These are phyloP conservation scores for Dryadula phaetusa DNA, from an alignment of 2,888 invertebrate species.

Conservation along the genomic window DNA sequence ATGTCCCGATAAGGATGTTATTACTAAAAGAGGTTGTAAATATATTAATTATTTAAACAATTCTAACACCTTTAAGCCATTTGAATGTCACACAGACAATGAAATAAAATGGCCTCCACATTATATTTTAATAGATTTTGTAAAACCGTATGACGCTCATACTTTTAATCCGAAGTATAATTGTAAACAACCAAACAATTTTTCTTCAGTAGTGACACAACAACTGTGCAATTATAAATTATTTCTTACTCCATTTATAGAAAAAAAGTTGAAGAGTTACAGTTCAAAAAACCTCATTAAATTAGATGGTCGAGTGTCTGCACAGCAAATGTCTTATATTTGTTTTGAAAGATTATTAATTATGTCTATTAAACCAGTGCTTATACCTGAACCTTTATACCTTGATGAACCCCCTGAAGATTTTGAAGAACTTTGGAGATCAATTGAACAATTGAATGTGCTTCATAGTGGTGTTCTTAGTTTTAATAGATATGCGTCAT, in stretches of 20 bases:
- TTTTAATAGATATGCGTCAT: conserved; percentile 75
- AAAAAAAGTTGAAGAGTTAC: conserved; percentile 78
- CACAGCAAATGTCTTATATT: conserved; percentile 77
- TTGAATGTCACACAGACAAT: conserved; percentile 48
- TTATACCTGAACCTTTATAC: conserved; percentile 71
- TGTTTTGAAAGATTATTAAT: conserved; percentile 70
- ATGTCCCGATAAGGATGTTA: conserved; percentile 81
- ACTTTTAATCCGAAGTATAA: conserved; percentile 71
- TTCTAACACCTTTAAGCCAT: conserved; percentile 52
- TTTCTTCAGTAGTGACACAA: conserved; percentile 65
- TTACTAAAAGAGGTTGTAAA: conserved; percentile 66
- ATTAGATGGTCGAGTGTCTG: conserved; percentile 82
- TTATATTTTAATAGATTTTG: conserved; percentile 57
- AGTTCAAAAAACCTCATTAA: conserved; percentile 83
- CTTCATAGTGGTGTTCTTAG: conserved; percentile 58
- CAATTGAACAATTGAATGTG: conserved; percentile 59
- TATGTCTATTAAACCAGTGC: conserved; percentile 61
- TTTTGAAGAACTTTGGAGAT: conserved; percentile 72
- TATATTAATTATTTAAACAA: conserved; percentile 63
- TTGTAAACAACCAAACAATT: conserved; percentile 77
- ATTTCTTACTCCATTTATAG: conserved; percentile 71
- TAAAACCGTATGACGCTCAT: conserved; percentile 54
- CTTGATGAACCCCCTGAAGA: conserved; percentile 68
- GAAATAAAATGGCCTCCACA: conserved; percentile 67
- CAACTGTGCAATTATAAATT: conserved; percentile 81